phyloP scores from a whole-genome alignment of 2,797 vertebrate genomes.

The Xyrichtys novacula region DNA sequence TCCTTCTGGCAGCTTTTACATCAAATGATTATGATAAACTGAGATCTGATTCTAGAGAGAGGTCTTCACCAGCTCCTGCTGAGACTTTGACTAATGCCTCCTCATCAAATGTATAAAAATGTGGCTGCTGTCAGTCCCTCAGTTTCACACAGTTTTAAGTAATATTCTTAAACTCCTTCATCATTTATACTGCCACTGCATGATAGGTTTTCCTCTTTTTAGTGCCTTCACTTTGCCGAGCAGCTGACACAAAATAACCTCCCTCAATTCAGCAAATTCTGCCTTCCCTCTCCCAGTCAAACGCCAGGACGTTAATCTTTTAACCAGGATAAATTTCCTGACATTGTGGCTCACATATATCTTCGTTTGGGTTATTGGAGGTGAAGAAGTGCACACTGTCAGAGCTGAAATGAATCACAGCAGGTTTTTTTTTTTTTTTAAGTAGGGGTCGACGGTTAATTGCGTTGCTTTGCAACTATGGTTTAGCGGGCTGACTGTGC shows the following conservation, averaged over 20 bases:
- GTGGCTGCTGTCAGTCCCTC: constrained; percentile 31
- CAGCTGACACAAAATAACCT: constrained; percentile 48
- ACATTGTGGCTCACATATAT: constrained; percentile 47
- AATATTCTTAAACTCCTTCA: constrained; percentile 48
- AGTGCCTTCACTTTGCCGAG: constrained; percentile 34
- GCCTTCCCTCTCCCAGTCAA: constrained; percentile 35
- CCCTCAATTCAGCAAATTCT: constrained; percentile 29
- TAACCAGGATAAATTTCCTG: constrained; percentile 48
- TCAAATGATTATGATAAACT: constrained; percentile 21
- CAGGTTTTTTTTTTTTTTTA: constrained; percentile 20
- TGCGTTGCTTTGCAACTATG: constrained; percentile 29
- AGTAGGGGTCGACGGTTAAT: constrained; percentile 53
- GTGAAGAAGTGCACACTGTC: constrained; percentile 26
- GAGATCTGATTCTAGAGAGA: constrained; percentile 33
- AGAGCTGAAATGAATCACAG: constrained; percentile 13
- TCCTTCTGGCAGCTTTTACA: constrained; percentile 21
- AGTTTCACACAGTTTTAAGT: constrained; percentile 43
- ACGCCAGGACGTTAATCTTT: constrained; percentile 46
- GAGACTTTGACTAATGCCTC: constrained; percentile 1
- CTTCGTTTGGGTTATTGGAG: constrained; percentile 39
- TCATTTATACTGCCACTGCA: constrained; percentile 39
- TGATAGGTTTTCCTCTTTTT: constrained; percentile 40
- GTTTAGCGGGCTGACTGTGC: constrained; percentile 33
- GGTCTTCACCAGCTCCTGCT: constrained; percentile 16
- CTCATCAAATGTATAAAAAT: constrained; percentile 24